A percentile compares a stretch with the other conserved stretches of the same genome.
phyloP scores from a whole-genome alignment of 2,888 invertebrate species.

The Sminthurinus aureus region DNA sequence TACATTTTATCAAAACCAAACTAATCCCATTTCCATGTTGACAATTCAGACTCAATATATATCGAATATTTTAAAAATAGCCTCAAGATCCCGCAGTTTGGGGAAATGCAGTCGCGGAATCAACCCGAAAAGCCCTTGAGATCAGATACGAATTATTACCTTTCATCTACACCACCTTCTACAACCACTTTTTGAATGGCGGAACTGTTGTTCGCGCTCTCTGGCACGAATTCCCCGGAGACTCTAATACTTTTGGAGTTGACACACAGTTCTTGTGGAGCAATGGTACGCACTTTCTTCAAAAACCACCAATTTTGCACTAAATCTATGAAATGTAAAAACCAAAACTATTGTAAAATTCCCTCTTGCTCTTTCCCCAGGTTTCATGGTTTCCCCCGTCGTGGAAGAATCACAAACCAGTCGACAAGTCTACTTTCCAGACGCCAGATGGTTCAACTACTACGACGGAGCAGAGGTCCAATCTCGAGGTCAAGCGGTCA shows the following conservation, averaged over 20 bases:
- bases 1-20: no score
- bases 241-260: conserved; percentile 57
- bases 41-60: no score
- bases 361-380: neutral
- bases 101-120: conserved; percentile 46
- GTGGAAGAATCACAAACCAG: conserved; percentile 66
- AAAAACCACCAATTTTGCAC: neutral
- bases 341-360: no score
- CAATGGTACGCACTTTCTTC: no score
- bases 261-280: conserved; percentile 63
- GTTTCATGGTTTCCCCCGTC: conserved; percentile 77
- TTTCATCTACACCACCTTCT: conserved; percentile 70
- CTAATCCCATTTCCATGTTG: no score
- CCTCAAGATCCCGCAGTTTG: no score
- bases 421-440: conserved; percentile 71
- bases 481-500: conserved; percentile 42
- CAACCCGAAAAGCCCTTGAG: conserved; percentile 55
- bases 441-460: conserved; percentile 74
- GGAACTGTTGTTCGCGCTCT: conserved; percentile 51
- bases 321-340: no score
- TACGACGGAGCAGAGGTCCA: conserved; percentile 61
- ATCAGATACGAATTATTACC: conserved; percentile 64
- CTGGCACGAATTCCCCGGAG: conserved; percentile 59
- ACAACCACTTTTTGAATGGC: conserved; percentile 74
- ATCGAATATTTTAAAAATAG: no score